Evolutionary conservation across 2,797 vertebrate species (phyloP), one percentile per base, ranked within the genome.

Genomic region (Alosa sapidissima): DNA sequence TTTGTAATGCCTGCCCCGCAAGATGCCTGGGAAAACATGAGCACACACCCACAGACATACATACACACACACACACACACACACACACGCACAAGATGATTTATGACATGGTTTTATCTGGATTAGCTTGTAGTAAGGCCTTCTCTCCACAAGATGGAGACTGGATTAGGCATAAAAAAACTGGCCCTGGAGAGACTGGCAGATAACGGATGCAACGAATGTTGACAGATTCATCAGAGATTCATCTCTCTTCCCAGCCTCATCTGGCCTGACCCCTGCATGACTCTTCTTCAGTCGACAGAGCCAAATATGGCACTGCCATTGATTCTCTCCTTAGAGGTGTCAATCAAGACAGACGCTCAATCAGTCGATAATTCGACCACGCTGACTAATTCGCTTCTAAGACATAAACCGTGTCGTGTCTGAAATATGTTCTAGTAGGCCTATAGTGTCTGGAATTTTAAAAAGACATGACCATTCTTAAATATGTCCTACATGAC

Each of bases 131-230:
- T 14, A 75, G 68, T 75, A 33, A 75, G 68, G 33, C 36, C 68
- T 16, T 75, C 68, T 75, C 33, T 36, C 68, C 68, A 75, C 68
- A 75, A 75, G 68, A 75, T 75, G 68, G 68, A 75, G 68, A 75
- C 68, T 36, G 36, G 68, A 75, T 75, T 75, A 75, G 68, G 68
- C 24, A 72, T 1, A 41, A 75, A 75, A 72, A 36, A 75, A 75
- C 51, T 41, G 68, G 33, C 33, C 68, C 33, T 41, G 1, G 68
- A 41, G 33, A 75, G 41, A 16, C 2, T n/a, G 19, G 55, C 55
- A 58, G 55, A 19, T 58, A 58, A 19, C 21, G 5, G 19, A 58
- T 51, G 41, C 4, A 41, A 41, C 41, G 41, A 10, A 3, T 58
- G 55, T 21, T 58, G 55, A 58, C 55, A 21, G 19, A 21, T 58